Percentiles rank a stretch among this genome's conserved stretches.
These are phyloP conservation scores for Geotrypetes seraphini DNA, from an alignment of 2,797 vertebrate species.

Conservation along the genomic window DNA sequence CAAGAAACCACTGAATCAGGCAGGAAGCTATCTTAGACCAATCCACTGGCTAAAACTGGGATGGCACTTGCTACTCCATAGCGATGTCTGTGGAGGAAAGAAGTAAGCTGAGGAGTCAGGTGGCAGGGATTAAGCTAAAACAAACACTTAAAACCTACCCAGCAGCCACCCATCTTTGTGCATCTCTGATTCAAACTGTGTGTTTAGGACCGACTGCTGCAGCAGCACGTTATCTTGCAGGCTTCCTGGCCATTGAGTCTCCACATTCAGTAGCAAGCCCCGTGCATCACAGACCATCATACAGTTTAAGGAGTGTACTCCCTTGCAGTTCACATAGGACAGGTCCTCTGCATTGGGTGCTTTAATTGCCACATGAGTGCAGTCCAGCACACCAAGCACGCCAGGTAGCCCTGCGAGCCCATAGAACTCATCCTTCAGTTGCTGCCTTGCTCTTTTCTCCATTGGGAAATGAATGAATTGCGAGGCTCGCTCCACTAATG, in stretches of 20 bases:
- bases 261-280: constrained; percentile 75
- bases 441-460: constrained; percentile 61
- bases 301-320: constrained; percentile 88
- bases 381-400: constrained; percentile 83
- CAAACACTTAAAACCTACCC: constrained; percentile 69
- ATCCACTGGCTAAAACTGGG: too few species aligned
- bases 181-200: constrained; percentile 59
- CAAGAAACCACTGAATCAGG: too few species aligned
- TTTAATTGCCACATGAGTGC: constrained; percentile 83
- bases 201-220: constrained; percentile 64
- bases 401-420: constrained; percentile 80
- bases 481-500: constrained; percentile 78
- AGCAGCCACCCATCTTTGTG: constrained; percentile 78
- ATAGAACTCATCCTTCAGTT: constrained; percentile 78
- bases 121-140: too few species aligned
- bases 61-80: too few species aligned
- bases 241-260: constrained; percentile 84
- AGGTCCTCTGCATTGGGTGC: constrained; percentile 89
- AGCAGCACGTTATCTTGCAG: constrained; percentile 65
- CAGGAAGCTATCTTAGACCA: too few species aligned
- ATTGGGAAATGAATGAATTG: constrained; percentile 76
- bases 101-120: too few species aligned
- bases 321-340: constrained; percentile 83
- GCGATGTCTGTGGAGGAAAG: too few species aligned
- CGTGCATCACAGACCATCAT: constrained; percentile 81